Conservation (phyloP, 2,888 invertebrate genomes). For the Oscheius sp. region DNA sequence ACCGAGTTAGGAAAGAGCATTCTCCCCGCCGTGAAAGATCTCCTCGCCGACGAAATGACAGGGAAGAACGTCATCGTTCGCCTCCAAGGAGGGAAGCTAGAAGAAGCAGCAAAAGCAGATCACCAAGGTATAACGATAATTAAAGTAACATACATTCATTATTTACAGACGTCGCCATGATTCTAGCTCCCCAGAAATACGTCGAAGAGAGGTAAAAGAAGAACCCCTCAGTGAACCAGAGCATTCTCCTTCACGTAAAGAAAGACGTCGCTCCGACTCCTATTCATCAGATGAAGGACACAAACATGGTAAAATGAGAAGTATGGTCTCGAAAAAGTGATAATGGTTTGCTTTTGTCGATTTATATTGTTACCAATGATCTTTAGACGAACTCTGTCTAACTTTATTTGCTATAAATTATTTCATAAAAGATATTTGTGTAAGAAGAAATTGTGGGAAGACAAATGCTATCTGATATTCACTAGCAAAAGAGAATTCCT, state of each 20-base stretch:
- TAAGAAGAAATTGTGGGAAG: no score
- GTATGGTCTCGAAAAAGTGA: constrained; percentile 19
- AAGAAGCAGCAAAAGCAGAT: not conserved
- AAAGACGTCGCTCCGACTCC: not conserved
- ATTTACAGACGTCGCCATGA: not conserved
- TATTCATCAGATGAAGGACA: constrained; percentile 15
- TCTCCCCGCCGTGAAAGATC: not conserved
- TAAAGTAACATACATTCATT: not conserved
- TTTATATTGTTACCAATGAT: not conserved
- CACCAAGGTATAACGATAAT: not conserved
- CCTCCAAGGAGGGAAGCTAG: constrained; percentile 4
- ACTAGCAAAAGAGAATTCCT: no score
- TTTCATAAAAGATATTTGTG: not conserved
- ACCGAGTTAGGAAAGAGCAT: not conserved
- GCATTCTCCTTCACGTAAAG: not conserved
- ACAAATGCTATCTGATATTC: no score
- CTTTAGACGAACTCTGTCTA: no score
- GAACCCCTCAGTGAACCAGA: constrained; percentile 27
- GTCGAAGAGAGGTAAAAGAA: constrained; percentile 7
- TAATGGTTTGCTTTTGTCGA: not conserved
- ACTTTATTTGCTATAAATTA: not conserved
- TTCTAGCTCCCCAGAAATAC: not conserved
- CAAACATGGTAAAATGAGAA: constrained; percentile 10
- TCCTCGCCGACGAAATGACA: not conserved
- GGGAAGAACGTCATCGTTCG: not conserved